Conservation (phyloP, 2,113 vertebrate genomes). For the Sinocyclocheilus anophthalmus region DNA sequence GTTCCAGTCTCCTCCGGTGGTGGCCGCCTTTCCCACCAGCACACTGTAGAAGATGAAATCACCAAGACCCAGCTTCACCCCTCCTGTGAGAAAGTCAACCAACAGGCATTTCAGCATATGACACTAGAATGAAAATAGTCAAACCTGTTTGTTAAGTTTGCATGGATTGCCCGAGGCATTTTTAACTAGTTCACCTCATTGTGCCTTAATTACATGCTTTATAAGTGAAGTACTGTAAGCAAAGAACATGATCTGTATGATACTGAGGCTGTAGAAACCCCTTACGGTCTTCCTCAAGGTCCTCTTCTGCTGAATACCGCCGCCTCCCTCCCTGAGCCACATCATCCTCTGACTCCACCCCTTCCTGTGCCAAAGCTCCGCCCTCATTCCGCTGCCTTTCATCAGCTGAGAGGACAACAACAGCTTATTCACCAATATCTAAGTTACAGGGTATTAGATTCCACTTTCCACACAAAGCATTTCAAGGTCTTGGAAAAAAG, state of each 20-base stretch:
- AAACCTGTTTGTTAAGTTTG: neutral
- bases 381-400: conserved; percentile 71
- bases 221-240: neutral
- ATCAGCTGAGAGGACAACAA: conserved; percentile 70
- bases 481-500: neutral
- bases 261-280: conserved; percentile 35
- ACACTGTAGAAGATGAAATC: conserved; percentile 99
- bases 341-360: conserved; percentile 66
- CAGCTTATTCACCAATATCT: neutral
- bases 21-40: conserved; percentile 94
- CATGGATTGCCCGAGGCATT: neutral
- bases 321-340: conserved; percentile 53
- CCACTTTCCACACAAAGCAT: neutral
- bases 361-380: conserved; percentile 61
- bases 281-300: conserved; percentile 92
- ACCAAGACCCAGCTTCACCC: conserved; percentile 95
- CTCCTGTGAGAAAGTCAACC: conserved; percentile 74
- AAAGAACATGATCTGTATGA: neutral
- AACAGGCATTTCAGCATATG: neutral
- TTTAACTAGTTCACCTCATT: neutral
- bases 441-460: neutral
- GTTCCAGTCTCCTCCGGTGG: conserved; percentile 95
- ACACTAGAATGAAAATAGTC: too few species aligned
- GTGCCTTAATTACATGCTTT: neutral
- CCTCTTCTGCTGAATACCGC: conserved; percentile 72